Conservation (phyloP, 2,888 invertebrate genomes). For the Mycalesis mineus region DNA sequence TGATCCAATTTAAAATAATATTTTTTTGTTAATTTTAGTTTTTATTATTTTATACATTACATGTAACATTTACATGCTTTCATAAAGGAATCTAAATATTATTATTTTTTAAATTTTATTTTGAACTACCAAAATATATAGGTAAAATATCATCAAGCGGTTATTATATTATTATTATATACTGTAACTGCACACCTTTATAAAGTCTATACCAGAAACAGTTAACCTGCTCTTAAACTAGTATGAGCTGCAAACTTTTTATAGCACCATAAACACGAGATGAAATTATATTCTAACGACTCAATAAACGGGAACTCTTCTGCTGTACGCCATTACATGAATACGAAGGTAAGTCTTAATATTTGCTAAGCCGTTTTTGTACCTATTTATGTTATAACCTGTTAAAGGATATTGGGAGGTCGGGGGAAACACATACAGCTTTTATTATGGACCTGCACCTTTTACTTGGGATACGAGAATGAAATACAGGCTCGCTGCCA, state of each 20-base stretch:
- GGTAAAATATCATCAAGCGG: too few species aligned
- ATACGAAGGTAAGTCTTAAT: constrained; percentile 2
- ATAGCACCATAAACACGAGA: constrained; percentile 72
- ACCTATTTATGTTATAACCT: constrained; percentile 3
- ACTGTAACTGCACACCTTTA: too few species aligned
- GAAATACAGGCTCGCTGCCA: too few species aligned
- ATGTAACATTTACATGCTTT: too few species aligned
- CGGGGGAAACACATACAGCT: not conserved
- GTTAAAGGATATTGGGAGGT: not conserved
- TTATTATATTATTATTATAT: too few species aligned
- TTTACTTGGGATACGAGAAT: not conserved
- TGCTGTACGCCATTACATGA: constrained; percentile 3
- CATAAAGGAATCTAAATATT: too few species aligned
- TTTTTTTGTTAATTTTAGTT: too few species aligned
- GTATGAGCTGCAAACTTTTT: constrained; percentile 63
- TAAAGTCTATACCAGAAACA: not conserved
- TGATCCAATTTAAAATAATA: too few species aligned
- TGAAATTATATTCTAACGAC: constrained; percentile 76
- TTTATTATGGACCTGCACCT: not conserved
- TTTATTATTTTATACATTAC: too few species aligned
- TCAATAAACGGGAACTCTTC: constrained; percentile 63
- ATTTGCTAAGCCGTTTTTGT: constrained; percentile 3
- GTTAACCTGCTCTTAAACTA: not conserved
- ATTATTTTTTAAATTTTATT: too few species aligned
- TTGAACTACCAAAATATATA: too few species aligned